These are phyloP conservation scores for Lepidochitona cinerea DNA, from an alignment of 2,888 invertebrate species.

Conservation along the genomic window DNA sequence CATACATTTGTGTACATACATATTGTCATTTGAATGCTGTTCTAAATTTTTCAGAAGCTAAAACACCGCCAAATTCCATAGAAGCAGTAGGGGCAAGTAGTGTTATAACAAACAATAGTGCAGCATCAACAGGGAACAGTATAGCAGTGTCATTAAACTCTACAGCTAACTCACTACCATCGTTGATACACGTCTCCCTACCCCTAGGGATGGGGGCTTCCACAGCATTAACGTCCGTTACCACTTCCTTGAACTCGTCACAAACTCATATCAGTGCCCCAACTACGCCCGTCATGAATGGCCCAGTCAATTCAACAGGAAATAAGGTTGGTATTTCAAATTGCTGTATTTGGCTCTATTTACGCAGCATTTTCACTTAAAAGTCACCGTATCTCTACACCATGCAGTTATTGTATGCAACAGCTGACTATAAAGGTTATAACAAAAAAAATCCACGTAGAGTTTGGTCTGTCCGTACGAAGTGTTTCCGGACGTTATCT, in stretches of 20 bases:
- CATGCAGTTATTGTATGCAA: too few species aligned
- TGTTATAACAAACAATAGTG: conserved; percentile 20
- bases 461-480: too few species aligned
- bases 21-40: neutral
- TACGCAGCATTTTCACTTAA: too few species aligned
- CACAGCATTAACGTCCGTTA: conserved; percentile 9
- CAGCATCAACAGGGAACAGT: conserved; percentile 15
- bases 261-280: conserved; percentile 40
- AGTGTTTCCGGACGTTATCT: too few species aligned
- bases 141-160: conserved; percentile 16
- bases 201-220: neutral
- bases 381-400: too few species aligned
- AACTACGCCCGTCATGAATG: conserved; percentile 71
- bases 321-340: too few species aligned
- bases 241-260: conserved; percentile 4
- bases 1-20: too few species aligned
- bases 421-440: too few species aligned
- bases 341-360: too few species aligned
- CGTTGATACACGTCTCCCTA: conserved; percentile 2
- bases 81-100: conserved; percentile 48
- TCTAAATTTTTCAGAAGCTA: conserved; percentile 53
- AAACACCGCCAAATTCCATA: conserved; percentile 60
- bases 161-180: conserved; percentile 28
- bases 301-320: conserved; percentile 69
- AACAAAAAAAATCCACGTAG: too few species aligned